Evolutionary conservation across 2,797 vertebrate species (phyloP), one percentile per base, ranked within the genome.

Genomic region (Diceros bicornis): DNA sequence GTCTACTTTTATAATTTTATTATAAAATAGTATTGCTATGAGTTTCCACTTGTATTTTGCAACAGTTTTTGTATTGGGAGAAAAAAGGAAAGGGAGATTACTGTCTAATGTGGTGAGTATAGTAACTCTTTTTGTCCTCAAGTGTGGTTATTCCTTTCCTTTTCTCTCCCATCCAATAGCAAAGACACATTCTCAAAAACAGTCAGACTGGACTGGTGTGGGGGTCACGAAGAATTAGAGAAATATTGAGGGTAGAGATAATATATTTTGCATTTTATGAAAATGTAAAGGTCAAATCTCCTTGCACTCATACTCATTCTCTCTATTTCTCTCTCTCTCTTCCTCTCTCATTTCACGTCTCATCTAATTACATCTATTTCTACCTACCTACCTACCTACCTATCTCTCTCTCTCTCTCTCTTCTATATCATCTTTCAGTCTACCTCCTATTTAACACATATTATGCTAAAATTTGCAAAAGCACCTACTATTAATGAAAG

Each of bases 191-290:
- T 82, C n/a, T 89, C 23, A 59, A 20, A 89, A 37, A 34, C 0
- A 37, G 27, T 75, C 29, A 47, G 23, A 57, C 2, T 13, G 25
- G 4, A 20, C 11, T 85, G 14, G 1, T 59, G 3, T 57, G 37
- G n/a, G 13, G 77, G 4, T 86, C 16, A 18, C 6, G 11, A 68
- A 78, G 47, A 85, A 27, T 44, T 7, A 94, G 14, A 71, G 17
- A 68, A 44, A 64, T 32, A 29, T 57, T 64, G 13, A 77, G 13
- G 34, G 6, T 21, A 50, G 1, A 84, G 32, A 29, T 71, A 8
- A 37, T 17, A 41, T 1, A 62, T 50, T 79, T 94, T 94, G n/a
- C 16, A 83, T 81, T 95, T 95, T 87, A 27, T 55, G 44, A 90
- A 92, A 87, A 66, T 89, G 14, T 82, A 37, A 68, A 75, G 27